Evolutionary conservation across 2,797 vertebrate species (phyloP).

Genomic region (Microctenopoma stevenorrisi): DNA sequence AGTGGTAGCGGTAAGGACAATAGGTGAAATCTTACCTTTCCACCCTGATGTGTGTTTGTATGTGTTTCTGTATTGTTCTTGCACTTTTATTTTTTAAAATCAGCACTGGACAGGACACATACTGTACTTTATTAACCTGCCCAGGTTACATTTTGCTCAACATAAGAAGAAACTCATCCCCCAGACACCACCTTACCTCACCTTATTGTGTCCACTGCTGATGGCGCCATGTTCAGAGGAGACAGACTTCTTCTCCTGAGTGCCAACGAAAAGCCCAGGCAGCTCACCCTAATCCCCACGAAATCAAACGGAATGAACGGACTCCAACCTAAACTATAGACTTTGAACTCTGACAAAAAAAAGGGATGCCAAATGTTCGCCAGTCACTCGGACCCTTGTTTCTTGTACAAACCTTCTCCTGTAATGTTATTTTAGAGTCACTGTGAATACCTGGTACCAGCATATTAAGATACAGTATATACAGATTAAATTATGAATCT

Average conservation of each 20-base stretch:
- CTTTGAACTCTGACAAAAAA: slow-evolving; percentile 36
- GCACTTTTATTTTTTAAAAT: slow-evolving; percentile 68
- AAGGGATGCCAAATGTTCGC: slow-evolving; percentile 70
- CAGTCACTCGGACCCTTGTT: slow-evolving; percentile 69
- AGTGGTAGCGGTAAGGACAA: slow-evolving; percentile 58
- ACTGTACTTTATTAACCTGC: slow-evolving; percentile 55
- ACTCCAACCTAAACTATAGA: slow-evolving; percentile 48
- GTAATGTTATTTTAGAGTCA: slow-evolving; percentile 85
- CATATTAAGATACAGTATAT: slow-evolving; percentile 85
- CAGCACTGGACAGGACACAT: slow-evolving; percentile 59
- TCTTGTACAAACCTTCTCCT: slow-evolving; percentile 79
- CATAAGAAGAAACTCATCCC: slow-evolving; percentile 50
- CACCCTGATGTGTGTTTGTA: slow-evolving; percentile 58
- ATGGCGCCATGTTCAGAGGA: slow-evolving; percentile 55
- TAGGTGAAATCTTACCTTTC: slow-evolving; percentile 54
- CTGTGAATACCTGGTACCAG: slow-evolving; percentile 90
- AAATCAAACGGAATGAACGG: slow-evolving; percentile 58
- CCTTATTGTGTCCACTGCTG: slow-evolving; percentile 61
- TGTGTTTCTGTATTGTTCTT: slow-evolving; percentile 67
- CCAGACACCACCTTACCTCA: slow-evolving; percentile 74
- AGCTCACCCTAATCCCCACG: slow-evolving; percentile 58
- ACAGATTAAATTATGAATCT: slow-evolving; percentile 82
- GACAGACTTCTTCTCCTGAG: slow-evolving; percentile 64
- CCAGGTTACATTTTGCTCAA: slow-evolving; percentile 53
- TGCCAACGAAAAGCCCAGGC: slow-evolving; percentile 74